Percentiles rank a stretch among this genome's conserved stretches.
phyloP scores from a whole-genome alignment of 2,797 vertebrate species.

The Smutsia temminckii region DNA sequence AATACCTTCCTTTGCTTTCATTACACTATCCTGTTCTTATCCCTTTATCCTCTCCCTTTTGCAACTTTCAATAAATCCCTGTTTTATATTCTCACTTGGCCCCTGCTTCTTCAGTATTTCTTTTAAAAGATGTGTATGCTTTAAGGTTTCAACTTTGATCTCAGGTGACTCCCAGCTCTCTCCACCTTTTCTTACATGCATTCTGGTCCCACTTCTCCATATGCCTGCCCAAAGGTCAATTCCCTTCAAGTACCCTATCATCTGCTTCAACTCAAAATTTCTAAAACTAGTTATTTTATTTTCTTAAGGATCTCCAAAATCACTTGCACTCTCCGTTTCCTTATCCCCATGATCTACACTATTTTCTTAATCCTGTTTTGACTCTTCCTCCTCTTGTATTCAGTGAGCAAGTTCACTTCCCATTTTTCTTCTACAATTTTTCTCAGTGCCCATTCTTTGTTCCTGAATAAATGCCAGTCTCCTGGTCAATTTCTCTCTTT shows the following conservation, averaged over 20 bases:
- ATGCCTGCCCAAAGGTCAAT: neutral
- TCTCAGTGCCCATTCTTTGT: neutral
- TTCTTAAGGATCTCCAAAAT: neutral
- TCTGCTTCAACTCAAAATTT: neutral
- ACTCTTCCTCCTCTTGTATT: neutral
- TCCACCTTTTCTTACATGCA: neutral
- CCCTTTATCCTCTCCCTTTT: neutral
- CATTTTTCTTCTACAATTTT: constrained; percentile 2
- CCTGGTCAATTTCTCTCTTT: neutral
- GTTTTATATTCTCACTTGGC: neutral
- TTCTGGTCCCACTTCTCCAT: neutral
- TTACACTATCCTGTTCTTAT: neutral
- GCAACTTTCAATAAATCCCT: neutral
- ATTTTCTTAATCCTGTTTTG: constrained; percentile 11
- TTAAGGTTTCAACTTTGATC: constrained; percentile 39
- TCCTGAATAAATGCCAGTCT: neutral
- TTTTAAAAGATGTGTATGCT: neutral
- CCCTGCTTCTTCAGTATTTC: neutral
- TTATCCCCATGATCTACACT: neutral
- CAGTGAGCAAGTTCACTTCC: neutral
- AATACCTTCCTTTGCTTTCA: constrained; percentile 10
- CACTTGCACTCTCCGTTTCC: neutral
- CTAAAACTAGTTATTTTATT: neutral
- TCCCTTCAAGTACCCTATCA: neutral
- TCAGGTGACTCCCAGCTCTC: neutral